Conservation (phyloP, 1,140 invertebrate genomes). For the Caerostris darwini region DNA sequence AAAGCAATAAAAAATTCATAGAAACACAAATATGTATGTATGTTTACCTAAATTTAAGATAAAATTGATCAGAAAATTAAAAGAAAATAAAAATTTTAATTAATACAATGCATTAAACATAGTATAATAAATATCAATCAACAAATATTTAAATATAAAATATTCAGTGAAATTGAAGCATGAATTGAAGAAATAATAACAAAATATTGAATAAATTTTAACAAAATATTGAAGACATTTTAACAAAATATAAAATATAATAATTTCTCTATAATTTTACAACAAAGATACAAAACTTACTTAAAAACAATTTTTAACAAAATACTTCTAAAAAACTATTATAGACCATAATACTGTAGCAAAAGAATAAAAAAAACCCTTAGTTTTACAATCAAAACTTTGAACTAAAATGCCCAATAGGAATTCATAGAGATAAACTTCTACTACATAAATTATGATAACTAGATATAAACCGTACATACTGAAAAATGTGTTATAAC, state of each 20-base stretch:
- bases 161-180: background rate
- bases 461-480: too few relatives aligned
- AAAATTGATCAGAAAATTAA: background rate
- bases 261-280: background rate
- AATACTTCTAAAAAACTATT: background rate
- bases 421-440: background rate
- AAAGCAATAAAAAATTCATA: background rate
- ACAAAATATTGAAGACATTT: too few relatives aligned
- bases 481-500: too few relatives aligned
- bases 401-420: background rate
- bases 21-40: background rate
- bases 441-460: background rate
- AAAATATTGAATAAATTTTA: too few relatives aligned
- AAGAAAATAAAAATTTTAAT: slow-evolving; percentile 6
- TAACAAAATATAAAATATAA: background rate
- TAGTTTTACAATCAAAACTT: slow-evolving; percentile 1
- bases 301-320: background rate
- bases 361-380: background rate
- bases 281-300: background rate
- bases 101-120: background rate
- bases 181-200: background rate
- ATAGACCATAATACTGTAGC: background rate
- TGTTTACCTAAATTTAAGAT: background rate
- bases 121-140: background rate
- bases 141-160: slow-evolving; percentile 8